Base-by-base conservation (phyloP, 2,113 vertebrate genomes). In the Oncorhynchus masou region DNA sequence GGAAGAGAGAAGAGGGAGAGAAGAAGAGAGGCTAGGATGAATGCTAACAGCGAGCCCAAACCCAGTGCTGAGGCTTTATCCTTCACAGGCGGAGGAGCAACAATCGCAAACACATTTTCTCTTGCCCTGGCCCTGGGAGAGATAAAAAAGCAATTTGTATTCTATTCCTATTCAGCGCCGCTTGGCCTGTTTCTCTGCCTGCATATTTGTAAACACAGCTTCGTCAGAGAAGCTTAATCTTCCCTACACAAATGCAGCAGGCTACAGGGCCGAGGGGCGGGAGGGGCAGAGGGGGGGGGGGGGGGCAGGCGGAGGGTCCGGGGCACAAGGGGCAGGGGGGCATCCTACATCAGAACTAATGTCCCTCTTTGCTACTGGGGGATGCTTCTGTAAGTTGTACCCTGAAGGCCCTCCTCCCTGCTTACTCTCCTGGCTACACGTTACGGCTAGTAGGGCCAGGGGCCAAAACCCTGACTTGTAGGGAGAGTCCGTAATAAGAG, bases 71-170 rank as follows among this genome's bases (percentile, higher is more conserved):
- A 90, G 83, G 91, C 91, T 93, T 93, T 93, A 93, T 93, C 93
- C 92, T 92, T 93, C 91, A 93, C 92, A 93, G 92, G 91, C 92
- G 85, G 92, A 92, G 91, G 90, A 92, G 91, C 91, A 93, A 93
- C 93, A 94, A 92, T 92, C 90, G 90, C 93, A 93, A 94, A 93
- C 91, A 92, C 92, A 93, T 92, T 93, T 94, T 92, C 91, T 91
- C 90, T 91, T 85, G 86, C 90, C 89, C 89, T 82, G 92, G 91
- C 92, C 93, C 93, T 90, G 92, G 85, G 92, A 92, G 92, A 94
- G 93, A 94, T 94, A 94, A 94, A 94, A 94, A 94, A 94, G 92
- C 93, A 92, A 94, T 94, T 94, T 94, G 93, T 94, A 93, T 94
- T 94, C 93, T 93, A 92, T 92, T 92, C 92, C 91, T 92, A 91